These are phyloP conservation scores for Trachelus tabidus DNA, from an alignment of 2,888 invertebrate species.

Conservation along the genomic window DNA sequence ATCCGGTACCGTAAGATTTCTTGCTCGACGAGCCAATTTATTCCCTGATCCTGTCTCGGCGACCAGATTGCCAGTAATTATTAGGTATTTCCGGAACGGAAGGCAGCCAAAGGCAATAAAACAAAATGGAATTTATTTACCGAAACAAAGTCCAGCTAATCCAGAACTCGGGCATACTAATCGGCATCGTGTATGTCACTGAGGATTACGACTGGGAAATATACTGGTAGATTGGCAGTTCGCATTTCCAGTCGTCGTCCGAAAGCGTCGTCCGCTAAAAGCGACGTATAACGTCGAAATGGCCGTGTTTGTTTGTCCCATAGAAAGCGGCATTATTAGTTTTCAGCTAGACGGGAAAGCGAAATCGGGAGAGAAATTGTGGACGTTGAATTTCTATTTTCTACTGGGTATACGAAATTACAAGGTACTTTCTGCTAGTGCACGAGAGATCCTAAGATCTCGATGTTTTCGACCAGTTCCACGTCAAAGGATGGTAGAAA, in stretches of 20 bases:
- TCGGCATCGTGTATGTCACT: neutral
- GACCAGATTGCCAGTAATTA: neutral
- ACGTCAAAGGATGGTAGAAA: neutral
- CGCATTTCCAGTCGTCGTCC: neutral
- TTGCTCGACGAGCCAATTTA: neutral
- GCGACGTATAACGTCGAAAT: conserved; percentile 4
- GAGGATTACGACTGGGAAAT: neutral
- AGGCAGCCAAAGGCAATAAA: neutral
- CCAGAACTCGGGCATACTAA: neutral
- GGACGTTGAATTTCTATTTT: neutral
- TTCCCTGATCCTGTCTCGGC: neutral
- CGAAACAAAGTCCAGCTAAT: neutral
- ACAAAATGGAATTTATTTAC: neutral
- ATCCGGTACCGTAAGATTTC: no score
- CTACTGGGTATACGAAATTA: neutral
- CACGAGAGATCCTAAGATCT: neutral
- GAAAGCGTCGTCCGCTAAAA: neutral
- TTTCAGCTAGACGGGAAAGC: neutral
- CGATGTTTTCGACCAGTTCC: neutral
- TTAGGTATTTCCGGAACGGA: neutral
- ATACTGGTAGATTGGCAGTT: neutral
- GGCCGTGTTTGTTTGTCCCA: conserved; percentile 2
- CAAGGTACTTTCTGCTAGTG: neutral
- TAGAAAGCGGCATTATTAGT: conserved; percentile 2
- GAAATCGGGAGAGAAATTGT: neutral